Evolutionary conservation across 2,888 invertebrate genomes (phyloP).

Genomic region (Diachrysia chrysitis): DNA sequence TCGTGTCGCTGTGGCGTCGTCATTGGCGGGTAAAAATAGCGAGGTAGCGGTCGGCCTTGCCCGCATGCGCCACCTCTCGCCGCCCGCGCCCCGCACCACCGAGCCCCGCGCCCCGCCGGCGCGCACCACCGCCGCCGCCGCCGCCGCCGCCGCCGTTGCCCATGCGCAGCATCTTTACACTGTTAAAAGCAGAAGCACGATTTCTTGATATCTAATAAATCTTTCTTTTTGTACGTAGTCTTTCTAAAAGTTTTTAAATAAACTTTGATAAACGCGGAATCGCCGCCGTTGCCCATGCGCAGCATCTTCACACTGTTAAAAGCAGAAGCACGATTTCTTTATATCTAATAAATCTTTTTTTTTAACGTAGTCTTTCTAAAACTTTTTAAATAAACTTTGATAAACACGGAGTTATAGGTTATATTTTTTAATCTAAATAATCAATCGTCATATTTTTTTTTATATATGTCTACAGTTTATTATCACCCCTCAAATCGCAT

Average conservation of each 20-base stretch:
- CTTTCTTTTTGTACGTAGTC: no score
- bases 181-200: neutral
- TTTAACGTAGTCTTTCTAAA: no score
- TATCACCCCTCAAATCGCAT: neutral
- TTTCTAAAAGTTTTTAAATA: no score
- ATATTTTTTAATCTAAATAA: no score
- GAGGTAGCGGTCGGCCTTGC: constrained; percentile 47
- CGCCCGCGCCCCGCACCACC: constrained; percentile 26
- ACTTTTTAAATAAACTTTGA: no score
- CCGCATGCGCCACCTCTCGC: constrained; percentile 52
- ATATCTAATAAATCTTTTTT: no score
- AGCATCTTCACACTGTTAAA: neutral
- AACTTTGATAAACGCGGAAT: no score
- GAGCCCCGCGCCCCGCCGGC: neutral
- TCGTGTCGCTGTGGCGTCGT: constrained; percentile 40
- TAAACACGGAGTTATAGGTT: no score
- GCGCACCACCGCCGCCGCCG: constrained; percentile 5
- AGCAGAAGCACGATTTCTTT: neutral
- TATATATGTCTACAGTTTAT: no score
- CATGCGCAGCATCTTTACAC: constrained; percentile 18
- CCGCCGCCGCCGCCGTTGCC: no score
- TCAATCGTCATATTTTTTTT: no score
- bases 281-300: constrained; percentile 29
- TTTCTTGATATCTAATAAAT: neutral
- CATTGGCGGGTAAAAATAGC: constrained; percentile 67